Base-by-base conservation (phyloP, 1,140 invertebrate genomes). In the Metaphire vulgaris region DNA sequence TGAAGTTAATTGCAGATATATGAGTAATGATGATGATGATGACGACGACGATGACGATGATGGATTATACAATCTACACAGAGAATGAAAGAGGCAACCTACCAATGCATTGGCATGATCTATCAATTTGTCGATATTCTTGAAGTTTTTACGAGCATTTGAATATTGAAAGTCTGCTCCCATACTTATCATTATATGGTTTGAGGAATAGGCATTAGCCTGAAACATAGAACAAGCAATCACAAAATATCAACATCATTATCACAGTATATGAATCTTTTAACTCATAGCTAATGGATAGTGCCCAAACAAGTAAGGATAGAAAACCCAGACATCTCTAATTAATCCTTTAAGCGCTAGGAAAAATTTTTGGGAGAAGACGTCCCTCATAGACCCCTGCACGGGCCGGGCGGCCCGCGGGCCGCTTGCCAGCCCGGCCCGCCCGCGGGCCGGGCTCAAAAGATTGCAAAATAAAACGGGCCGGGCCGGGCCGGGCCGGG, bases 161-260 rank as follows among this genome's bases (percentile, higher is more conserved):
- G 93, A 91, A 85, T 95, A 98, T 74, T 91, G 89, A 83, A 98
- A 98, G 87, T 98, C 96, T 79, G 91, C 91, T 0, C 96, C 96
- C 95, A 97, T 97, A 1, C 94, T 95, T 69, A 97, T 87, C 76
- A 96, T 88, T 2, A 96, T 87, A 83, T 97, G 91, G 80, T 91
- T 91, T 30, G 89, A 83, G 32, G 33, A 72, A 34, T 77, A 78
- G 33, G 79, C 16, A 41, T 41, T 67, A 16, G 68, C 34, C 77
- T 79, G 79, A 78, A 78, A 28, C 75, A 74, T 78, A 30, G n/a
- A n/a, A 72, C 6, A 12, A 12, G 21, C n/a, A 32, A 72, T 72
- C n/a, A 14, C 15, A 12, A 72, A 32, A 30, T 12, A 31, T 31
- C 32, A 34, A 26, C 1, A n/a, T 56, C n/a, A 79, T 16, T 21